phyloP scores from a whole-genome alignment of 2,888 invertebrate species.

The Melitaea athalia region DNA sequence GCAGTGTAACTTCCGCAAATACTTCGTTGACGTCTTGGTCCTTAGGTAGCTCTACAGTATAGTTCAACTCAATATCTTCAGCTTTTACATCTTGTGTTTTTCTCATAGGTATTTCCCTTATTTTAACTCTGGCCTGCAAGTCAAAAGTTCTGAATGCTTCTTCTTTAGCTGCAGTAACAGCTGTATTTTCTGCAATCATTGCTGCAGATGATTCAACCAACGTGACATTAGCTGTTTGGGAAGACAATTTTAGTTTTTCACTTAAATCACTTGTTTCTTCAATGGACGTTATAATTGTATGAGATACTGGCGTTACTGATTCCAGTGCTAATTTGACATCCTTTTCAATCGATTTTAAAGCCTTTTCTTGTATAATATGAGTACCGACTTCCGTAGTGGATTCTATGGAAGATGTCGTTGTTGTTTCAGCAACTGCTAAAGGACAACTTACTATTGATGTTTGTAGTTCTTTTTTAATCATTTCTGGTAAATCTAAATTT shows the following conservation, averaged over 20 bases:
- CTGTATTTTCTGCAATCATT: constrained; percentile 14
- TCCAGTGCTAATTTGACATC: constrained; percentile 33
- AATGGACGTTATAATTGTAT: constrained; percentile 33
- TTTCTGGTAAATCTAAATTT: constrained; percentile 3
- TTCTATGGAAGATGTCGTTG: constrained; percentile 19
- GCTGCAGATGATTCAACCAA: constrained; percentile 24
- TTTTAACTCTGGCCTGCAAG: constrained; percentile 12
- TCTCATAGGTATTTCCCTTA: background rate
- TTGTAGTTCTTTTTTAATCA: background rate
- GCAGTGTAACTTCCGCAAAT: constrained; percentile 50
- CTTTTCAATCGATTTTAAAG: constrained; percentile 18
- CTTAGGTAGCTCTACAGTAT: constrained; percentile 35
- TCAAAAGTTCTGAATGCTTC: constrained; percentile 13
- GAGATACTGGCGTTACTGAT: constrained; percentile 41
- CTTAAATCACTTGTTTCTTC: constrained; percentile 29
- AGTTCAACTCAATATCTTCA: constrained; percentile 30
- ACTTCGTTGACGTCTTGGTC: constrained; percentile 40
- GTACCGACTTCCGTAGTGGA: background rate
- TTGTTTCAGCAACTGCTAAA: constrained; percentile 5
- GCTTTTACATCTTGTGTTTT: background rate
- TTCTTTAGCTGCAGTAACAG: constrained; percentile 15
- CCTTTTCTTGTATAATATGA: constrained; percentile 12
- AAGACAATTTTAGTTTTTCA: constrained; percentile 18
- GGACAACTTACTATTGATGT: constrained; percentile 1
- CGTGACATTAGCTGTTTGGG: constrained; percentile 20